These are phyloP conservation scores for Heterotis niloticus DNA, from an alignment of 2,113 vertebrate genomes.

Conservation along the genomic window DNA sequence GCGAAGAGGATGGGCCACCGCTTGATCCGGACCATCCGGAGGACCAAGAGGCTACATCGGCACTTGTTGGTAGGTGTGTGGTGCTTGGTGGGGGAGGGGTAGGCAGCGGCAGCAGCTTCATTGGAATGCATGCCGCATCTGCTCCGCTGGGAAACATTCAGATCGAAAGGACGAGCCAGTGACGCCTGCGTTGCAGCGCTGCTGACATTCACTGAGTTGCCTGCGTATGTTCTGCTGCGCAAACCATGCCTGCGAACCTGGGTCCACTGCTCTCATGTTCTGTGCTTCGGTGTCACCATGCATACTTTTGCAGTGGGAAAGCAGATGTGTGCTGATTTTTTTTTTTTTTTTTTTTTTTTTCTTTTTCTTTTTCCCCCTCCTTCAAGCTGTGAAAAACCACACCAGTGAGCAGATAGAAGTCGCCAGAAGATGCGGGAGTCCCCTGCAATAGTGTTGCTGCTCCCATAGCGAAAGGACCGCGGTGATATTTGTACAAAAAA, in stretches of 20 bases:
- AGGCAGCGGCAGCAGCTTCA: neutral
- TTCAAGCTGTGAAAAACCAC: neutral
- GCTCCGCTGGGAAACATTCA: neutral
- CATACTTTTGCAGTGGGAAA: neutral
- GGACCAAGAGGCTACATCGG: constrained; percentile 51
- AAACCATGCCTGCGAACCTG: neutral
- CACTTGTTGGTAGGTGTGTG: constrained; percentile 53
- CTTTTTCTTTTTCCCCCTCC: no score
- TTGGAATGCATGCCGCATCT: constrained; percentile 24
- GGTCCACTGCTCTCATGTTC: neutral
- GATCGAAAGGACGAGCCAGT: constrained; percentile 17
- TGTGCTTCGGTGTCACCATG: neutral
- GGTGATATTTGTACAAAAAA: neutral
- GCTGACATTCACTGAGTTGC: neutral
- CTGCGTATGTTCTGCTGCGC: neutral
- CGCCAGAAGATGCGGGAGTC: neutral
- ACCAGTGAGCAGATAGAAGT: neutral
- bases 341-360: no score
- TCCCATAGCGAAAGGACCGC: neutral
- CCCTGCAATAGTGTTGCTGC: neutral
- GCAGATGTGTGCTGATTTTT: neutral
- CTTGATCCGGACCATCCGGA: constrained; percentile 51
- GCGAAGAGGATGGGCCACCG: constrained; percentile 58
- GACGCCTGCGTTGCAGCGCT: neutral
- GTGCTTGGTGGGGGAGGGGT: neutral